Base-by-base conservation (phyloP, 2,113 vertebrate species). In the Gorilla gorilla region DNA sequence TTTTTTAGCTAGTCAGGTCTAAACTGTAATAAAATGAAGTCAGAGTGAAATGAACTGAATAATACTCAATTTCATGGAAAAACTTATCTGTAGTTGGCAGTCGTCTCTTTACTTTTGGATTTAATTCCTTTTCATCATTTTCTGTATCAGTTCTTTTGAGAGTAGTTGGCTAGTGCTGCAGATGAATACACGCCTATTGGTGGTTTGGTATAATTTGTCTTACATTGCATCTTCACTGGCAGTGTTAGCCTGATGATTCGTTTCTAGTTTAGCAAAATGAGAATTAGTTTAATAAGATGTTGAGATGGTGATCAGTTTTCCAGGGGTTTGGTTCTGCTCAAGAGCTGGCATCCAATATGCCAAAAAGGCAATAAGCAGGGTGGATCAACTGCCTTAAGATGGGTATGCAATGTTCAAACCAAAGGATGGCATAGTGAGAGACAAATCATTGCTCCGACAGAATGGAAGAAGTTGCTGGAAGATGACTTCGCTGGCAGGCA, bases 91-190 rank as follows among this genome's bases (percentile, higher is more conserved):
- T 68, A 17, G 64, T 76, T 83, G 76, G 59, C 17, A 73, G 45
- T 70, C 73, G n/a, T 89, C 55, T 90, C 64, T 73, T 91, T 93
- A 52, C 86, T 35, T 96, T 83, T 79, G 57, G 25, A 32, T 91
- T 94, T 52, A 89, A 80, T 89, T 83, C 57, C 55, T 86, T 96
- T 73, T 75, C 72, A 50, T 94, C 66, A 55, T 86, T 90, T 81
- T 83, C 82, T 40, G 0, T 52, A 68, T 45, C 32, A 17, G 7
- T 84, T 92, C 50, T 64, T 95, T 80, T 38, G 68, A 64, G 93
- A 66, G 75, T n/a, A 66, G 52, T 52, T 87, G 93, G 45, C 68
- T 43, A 23, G 81, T 5, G 6, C 72, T 79, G 22, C 20, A 72
- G 78, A 83, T 85, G 59, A 96, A 43, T 57, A 75, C n/a, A 16